Percentiles rank a stretch among this genome's conserved stretches.
These are phyloP conservation scores for Watersipora subatra DNA, from an alignment of 1,140 invertebrate species.

Conservation along the genomic window DNA sequence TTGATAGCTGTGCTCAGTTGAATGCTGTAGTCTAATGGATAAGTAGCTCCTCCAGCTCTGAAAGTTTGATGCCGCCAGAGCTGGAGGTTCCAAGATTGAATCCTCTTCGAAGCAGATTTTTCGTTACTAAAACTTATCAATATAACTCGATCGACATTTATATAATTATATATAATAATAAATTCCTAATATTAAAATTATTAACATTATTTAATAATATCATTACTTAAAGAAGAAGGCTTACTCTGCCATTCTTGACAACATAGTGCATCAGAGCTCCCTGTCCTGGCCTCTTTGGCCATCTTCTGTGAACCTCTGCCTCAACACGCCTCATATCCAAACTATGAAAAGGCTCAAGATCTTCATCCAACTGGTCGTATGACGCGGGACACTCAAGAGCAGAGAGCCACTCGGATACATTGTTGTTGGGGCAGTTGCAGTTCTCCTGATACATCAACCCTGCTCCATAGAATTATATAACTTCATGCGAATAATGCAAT, in stretches of 20 bases:
- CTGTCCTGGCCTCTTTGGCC: constrained; percentile 58
- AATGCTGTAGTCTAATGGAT: too few species aligned
- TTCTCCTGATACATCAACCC: constrained; percentile 62
- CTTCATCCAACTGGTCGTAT: constrained; percentile 58
- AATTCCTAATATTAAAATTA: too few species aligned
- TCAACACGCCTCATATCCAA: constrained; percentile 60
- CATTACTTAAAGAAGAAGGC: too few species aligned
- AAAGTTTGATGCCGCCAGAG: too few species aligned
- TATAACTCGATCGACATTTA: too few species aligned
- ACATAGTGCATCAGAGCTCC: constrained; percentile 76
- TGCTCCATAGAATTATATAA: constrained; percentile 42
- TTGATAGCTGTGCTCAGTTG: too few species aligned
- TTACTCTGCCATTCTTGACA: constrained; percentile 64
- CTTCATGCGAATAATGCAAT: constrained; percentile 1
- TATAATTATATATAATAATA: too few species aligned
- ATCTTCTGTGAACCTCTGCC: constrained; percentile 49
- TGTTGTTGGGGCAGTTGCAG: constrained; percentile 62
- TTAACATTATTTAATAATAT: too few species aligned
- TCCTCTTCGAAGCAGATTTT: too few species aligned
- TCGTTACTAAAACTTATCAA: too few species aligned
- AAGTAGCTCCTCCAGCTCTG: too few species aligned
- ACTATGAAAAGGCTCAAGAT: constrained; percentile 55
- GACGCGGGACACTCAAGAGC: constrained; percentile 52
- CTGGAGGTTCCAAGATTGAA: too few species aligned
- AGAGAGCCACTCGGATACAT: constrained; percentile 53